A percentile compares a stretch with the other conserved stretches of the same genome.
Evolutionary conservation across 2,888 invertebrate genomes (phyloP).

Genomic region (Idaea dimidiata): DNA sequence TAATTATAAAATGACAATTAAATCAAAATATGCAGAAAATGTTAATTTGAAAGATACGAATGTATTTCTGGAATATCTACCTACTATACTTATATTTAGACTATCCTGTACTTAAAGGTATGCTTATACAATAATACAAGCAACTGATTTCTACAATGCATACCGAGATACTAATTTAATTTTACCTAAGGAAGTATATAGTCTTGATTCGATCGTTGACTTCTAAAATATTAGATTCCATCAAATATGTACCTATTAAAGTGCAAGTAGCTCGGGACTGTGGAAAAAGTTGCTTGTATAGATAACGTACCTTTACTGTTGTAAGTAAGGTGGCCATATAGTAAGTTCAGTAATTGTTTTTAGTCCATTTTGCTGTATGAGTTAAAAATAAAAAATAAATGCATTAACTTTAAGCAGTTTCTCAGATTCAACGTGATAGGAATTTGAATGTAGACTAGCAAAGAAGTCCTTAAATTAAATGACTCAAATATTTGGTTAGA

Average conservation of each 20-base stretch:
- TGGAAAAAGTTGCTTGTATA: background rate
- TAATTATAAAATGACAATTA: background rate
- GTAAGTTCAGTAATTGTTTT: background rate
- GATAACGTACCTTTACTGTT: too few relatives aligned
- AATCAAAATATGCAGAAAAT: background rate
- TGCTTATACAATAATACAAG: background rate
- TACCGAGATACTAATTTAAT: background rate
- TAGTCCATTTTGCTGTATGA: background rate
- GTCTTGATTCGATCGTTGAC: background rate
- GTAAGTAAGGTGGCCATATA: background rate
- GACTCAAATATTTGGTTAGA: slow-evolving; percentile 9
- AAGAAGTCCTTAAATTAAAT: background rate
- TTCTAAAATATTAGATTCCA: background rate
- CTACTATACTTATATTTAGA: background rate
- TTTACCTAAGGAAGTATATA: background rate
- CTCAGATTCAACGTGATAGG: background rate
- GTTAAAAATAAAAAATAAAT: background rate
- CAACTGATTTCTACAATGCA: background rate
- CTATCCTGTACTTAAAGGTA: background rate
- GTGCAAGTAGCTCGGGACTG: background rate
- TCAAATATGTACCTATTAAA: background rate
- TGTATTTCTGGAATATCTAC: background rate
- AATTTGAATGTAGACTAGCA: background rate
- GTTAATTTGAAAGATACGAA: background rate
- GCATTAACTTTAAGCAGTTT: background rate